Evolutionary conservation across 1,140 invertebrate genomes (phyloP), one percentile per base, ranked within the genome.

Genomic region (Magallana ariakensis): DNA sequence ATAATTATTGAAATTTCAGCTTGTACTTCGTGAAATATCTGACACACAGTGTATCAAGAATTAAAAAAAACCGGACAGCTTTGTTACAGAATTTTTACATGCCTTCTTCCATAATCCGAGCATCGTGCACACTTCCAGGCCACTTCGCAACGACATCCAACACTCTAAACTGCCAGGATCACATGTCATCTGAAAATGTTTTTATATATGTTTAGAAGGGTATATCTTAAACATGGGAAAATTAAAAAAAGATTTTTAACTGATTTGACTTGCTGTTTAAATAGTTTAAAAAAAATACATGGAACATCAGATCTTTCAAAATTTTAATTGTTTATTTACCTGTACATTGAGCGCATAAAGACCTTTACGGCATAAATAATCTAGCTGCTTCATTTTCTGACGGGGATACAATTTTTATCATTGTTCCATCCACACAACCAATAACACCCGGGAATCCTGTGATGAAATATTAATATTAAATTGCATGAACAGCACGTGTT

Each of bases 51-150:
- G 33, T 33, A 33, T 33, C 33, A 1, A 33, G 33, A 33, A 33
- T 33, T 33, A 33, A 33, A 4, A n/a, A 33, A 33, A 33, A 33
- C 33, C 1, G 33, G 33, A 33, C 33, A 33, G 1, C 33, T 33
- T 33, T 33, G 33, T 33, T 33, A 33, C 33, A 33, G 33, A 33
- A 33, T 33, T 33, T 1, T 1, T 10, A 60, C 57, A 60, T 16
- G n/a, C 57, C 57, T 60, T 60, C 57, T 60, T 60, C 57, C 57
- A 60, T 60, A 15, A 60, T 60, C n/a, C 57, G 57, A 60, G 57
- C 57, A 60, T 60, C 57, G n/a, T 60, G 57, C 13, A 60, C 57
- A 60, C 57, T 60, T 60, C 4, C 33, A 3, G 33, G 33, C 33
- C 33, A 33, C 0, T 33, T 33, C 4, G 33, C 33, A 33, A 33